Conservation (phyloP, 2,113 vertebrate genomes). For the Rhinoderma darwinii region DNA sequence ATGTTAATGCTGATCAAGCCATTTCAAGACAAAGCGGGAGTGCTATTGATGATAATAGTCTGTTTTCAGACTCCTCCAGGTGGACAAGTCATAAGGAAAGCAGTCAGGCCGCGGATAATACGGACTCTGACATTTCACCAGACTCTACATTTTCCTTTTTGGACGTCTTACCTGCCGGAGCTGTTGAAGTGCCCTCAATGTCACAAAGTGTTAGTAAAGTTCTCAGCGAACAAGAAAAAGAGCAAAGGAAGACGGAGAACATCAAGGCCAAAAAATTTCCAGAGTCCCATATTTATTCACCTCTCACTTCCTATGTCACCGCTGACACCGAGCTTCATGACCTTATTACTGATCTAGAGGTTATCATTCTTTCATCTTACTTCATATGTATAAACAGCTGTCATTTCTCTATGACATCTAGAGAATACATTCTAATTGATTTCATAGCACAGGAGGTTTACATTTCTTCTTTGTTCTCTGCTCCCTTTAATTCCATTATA, state of each 20-base stretch:
- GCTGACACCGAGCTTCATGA: constrained; percentile 88
- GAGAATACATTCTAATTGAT: constrained; percentile 31
- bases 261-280: constrained; percentile 76
- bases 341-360: constrained; percentile 89
- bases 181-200: constrained; percentile 69
- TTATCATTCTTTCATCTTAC: constrained; percentile 67
- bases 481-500: not conserved
- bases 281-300: constrained; percentile 78
- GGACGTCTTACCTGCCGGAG: constrained; percentile 76
- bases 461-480: constrained; percentile 22
- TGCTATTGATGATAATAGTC: constrained; percentile 54
- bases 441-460: constrained; percentile 25
- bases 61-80: constrained; percentile 69
- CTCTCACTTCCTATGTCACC: constrained; percentile 88
- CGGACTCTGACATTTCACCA: constrained; percentile 62
- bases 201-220: constrained; percentile 66
- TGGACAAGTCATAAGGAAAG: constrained; percentile 85
- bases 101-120: constrained; percentile 70
- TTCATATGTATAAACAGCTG: constrained; percentile 45
- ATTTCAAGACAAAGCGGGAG: constrained; percentile 54
- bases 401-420: constrained; percentile 17
- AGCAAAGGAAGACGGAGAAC: constrained; percentile 80
- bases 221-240: constrained; percentile 76
- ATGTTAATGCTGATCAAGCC: constrained; percentile 56
- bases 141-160: constrained; percentile 71